phyloP scores from a whole-genome alignment of 2,888 invertebrate species.

The Gryllus longicercus region DNA sequence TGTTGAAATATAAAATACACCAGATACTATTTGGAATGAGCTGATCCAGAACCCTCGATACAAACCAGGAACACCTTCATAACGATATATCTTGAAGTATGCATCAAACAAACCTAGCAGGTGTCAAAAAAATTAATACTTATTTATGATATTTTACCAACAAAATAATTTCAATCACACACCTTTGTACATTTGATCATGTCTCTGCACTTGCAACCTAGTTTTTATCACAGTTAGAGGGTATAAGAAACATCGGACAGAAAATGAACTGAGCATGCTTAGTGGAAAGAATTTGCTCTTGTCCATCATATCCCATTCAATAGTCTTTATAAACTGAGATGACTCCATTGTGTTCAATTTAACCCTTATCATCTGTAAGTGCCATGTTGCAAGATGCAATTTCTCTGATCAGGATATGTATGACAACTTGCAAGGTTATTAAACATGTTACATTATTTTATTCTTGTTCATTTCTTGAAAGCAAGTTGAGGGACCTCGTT shows the following conservation, averaged over 20 bases:
- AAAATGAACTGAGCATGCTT: conserved; percentile 83
- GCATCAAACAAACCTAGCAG: conserved; percentile 75
- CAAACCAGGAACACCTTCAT: conserved; percentile 81
- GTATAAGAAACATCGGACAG: conserved; percentile 75
- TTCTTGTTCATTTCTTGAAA: no score
- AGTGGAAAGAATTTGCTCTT: conserved; percentile 90
- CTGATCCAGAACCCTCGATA: conserved; percentile 96
- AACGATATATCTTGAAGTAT: conserved; percentile 75
- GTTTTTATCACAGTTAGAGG: conserved; percentile 93
- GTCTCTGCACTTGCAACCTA: conserved; percentile 82
- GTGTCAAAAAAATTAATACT: neutral
- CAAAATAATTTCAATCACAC: neutral
- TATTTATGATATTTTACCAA: neutral
- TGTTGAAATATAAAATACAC: conserved; percentile 88
- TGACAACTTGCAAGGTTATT: neutral
- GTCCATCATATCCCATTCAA: conserved; percentile 99
- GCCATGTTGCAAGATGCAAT: neutral
- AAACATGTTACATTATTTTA: no score
- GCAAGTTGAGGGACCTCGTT: no score
- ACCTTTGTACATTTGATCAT: conserved; percentile 78
- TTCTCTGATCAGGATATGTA: neutral
- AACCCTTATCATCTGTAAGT: conserved; percentile 32
- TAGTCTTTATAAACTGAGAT: conserved; percentile 68
- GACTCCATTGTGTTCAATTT: conserved; percentile 29
- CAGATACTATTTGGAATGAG: conserved; percentile 70